These are phyloP conservation scores for Reticulitermes lucifugus DNA, from an alignment of 2,888 invertebrate genomes.

Conservation along the genomic window DNA sequence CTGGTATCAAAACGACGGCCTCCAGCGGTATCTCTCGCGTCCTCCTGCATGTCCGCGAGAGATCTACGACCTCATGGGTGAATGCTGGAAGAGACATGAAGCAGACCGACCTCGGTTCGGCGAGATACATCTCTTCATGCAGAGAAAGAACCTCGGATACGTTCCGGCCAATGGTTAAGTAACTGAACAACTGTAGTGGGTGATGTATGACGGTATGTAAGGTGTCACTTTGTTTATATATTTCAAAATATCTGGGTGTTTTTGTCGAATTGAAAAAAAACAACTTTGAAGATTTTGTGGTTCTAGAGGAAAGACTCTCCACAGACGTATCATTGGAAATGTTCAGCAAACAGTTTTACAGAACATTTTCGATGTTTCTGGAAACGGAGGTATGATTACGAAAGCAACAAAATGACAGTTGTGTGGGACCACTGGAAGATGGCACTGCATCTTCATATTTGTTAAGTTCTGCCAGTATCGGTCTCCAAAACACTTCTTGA, in stretches of 20 bases:
- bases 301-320: too few relatives aligned
- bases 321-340: background rate
- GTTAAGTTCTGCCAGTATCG: background rate
- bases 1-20: conserved; percentile 71
- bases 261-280: too few relatives aligned
- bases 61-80: conserved; percentile 91
- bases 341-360: background rate
- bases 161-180: conserved; percentile 64
- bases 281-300: too few relatives aligned
- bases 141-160: conserved; percentile 75
- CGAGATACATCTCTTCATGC: conserved; percentile 88
- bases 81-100: conserved; percentile 90
- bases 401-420: background rate
- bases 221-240: background rate
- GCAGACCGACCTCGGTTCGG: conserved; percentile 86
- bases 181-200: background rate
- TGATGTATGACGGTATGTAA: background rate
- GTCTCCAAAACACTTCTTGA: background rate
- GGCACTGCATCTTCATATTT: background rate
- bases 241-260: background rate
- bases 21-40: conserved; percentile 68
- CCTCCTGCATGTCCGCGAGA: conserved; percentile 86
- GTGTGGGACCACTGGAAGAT: conserved; percentile 26
- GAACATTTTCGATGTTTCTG: background rate
- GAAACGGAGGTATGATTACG: background rate